Evolutionary conservation across 2,113 vertebrate genomes (phyloP), one percentile per base, ranked within the genome.

Genomic region (Entosphenus tridentatus): DNA sequence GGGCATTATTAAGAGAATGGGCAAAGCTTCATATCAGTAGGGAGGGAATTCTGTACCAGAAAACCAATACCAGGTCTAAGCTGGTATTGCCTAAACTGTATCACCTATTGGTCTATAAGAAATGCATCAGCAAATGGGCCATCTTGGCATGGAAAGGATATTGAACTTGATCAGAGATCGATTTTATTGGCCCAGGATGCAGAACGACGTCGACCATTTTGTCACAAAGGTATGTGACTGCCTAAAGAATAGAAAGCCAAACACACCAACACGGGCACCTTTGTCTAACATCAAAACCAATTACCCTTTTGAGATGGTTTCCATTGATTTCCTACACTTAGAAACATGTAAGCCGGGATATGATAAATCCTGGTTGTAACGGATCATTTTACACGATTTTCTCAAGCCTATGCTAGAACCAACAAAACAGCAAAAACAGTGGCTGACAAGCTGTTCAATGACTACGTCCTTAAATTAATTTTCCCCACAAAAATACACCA

Each of bases 261-360:
- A 57, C 9, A 56, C 10, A 12, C 70, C 68, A 11, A n/a, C 55
- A 4, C 21, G 56, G 59, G 68, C 71, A 69, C 71, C 70, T 8
- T 67, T 73, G 70, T 58, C 57, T n/a, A 71, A 68, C 17, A 69
- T 73, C 14, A 69, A 56, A 12, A 57, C 68, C 8, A 70, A 18
- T 3, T 69, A 57, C 55, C 73, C 71, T 55, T 21, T 73, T 11
- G 71, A 72, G 39, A 57, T 71, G 8, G 58, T 73, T n/a, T 73
- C 18, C 57, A 72, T 10, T 68, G 72, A 11, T 72, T 57, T 56
- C 18, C 68, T 73, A n/a, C 67, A 71, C 67, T 9, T 71, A 13
- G 68, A 73, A 18, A 39, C 57, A 9, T 54, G 69, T 54, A n/a
- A 55, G 14, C 70, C 69, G 11, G 68, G 16, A 11, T 70, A 70